Conservation (phyloP, 2,888 invertebrate genomes). For the Athripsodes cinereus region DNA sequence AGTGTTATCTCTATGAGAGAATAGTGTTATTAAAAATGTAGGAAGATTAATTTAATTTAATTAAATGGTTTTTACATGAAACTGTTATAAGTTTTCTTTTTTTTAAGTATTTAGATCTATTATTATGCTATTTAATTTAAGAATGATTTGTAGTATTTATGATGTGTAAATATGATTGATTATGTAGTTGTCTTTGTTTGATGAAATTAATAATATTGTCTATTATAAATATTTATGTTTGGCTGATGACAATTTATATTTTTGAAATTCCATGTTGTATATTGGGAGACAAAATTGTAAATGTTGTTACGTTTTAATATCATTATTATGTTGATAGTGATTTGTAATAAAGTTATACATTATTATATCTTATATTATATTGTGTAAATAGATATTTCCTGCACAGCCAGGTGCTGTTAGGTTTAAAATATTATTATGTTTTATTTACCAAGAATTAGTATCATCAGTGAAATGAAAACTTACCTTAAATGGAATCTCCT, state of each 20-base stretch:
- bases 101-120: neutral
- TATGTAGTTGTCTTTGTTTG: conserved; percentile 17
- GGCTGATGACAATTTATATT: conserved; percentile 6
- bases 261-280: conserved; percentile 19
- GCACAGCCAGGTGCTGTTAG: conserved; percentile 22
- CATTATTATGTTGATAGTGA: neutral
- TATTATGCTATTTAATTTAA: neutral
- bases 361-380: neutral
- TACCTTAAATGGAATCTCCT: too few relatives aligned
- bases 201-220: conserved; percentile 13
- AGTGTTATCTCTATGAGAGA: conserved; percentile 26
- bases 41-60: conserved; percentile 13
- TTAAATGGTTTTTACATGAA: conserved; percentile 15
- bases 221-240: conserved; percentile 13
- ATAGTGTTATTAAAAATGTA: conserved; percentile 22
- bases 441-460: conserved; percentile 2
- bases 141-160: neutral
- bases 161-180: conserved; percentile 10
- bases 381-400: neutral
- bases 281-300: conserved; percentile 6
- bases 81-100: conserved; percentile 13
- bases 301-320: neutral
- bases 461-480: conserved; percentile 15
- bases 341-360: conserved; percentile 9
- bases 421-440: neutral